A percentile compares a stretch with the other conserved stretches of the same genome.
These are phyloP conservation scores for Anthopleura sola DNA, from an alignment of 64 coral and sea anemone species.

Conservation along the genomic window DNA sequence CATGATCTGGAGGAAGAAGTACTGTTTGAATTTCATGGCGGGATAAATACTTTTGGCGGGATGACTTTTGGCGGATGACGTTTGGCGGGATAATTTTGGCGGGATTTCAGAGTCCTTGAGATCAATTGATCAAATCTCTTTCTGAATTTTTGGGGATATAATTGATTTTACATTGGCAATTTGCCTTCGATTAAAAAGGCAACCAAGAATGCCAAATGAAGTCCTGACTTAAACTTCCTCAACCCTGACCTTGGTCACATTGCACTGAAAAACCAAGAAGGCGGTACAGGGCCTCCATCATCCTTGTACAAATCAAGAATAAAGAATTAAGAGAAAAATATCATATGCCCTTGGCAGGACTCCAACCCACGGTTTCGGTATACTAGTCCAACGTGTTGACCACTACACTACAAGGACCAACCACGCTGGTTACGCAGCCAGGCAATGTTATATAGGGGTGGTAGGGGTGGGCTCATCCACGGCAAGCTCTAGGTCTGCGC, in stretches of 20 bases:
- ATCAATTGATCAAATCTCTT: constrained; percentile 13
- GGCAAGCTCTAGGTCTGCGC: too few species aligned
- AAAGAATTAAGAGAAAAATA: too few species aligned
- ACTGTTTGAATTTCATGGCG: not conserved
- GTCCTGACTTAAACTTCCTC: constrained; percentile 27
- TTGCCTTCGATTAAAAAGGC: constrained; percentile 19
- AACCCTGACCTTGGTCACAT: not conserved
- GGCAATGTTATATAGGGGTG: too few species aligned
- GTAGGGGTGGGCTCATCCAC: too few species aligned
- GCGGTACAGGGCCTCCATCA: constrained; percentile 17
- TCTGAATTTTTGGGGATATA: not conserved
- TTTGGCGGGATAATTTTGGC: too few species aligned
- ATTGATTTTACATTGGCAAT: constrained; percentile 2
- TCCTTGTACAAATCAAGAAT: constrained; percentile 3
- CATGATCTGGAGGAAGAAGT: not conserved
- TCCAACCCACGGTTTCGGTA: too few species aligned
- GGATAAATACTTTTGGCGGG: not conserved
- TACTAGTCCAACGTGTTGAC: too few species aligned
- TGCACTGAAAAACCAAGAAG: constrained; percentile 7
- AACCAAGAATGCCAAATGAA: constrained; percentile 28
- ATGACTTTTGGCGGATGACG: constrained; percentile 33
- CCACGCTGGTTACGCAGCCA: too few species aligned
- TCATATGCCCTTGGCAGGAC: too few species aligned
- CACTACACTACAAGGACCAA: too few species aligned
- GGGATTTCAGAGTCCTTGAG: constrained; percentile 17